Percentiles rank a stretch among this genome's conserved stretches.
phyloP scores from a whole-genome alignment of 1,140 invertebrate genomes.

The Campoletis sonorensis region DNA sequence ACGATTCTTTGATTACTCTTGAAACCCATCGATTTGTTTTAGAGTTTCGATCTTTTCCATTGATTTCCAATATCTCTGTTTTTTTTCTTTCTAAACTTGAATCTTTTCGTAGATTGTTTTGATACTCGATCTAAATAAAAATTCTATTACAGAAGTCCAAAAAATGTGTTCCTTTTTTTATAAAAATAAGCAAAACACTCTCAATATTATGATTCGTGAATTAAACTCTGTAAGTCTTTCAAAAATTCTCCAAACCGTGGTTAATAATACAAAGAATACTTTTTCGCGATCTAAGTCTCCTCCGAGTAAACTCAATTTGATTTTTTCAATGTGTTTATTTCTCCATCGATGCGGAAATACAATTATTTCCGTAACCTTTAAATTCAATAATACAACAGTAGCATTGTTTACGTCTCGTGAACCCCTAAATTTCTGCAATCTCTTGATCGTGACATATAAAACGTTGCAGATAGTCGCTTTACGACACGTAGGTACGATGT shows the following conservation, averaged over 20 bases:
- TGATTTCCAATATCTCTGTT: background rate
- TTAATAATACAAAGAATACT: too few species aligned
- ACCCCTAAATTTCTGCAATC: constrained; percentile 33
- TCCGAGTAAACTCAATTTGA: too few species aligned
- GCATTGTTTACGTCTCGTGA: constrained; percentile 23
- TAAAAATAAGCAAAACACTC: too few species aligned
- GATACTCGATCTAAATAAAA: too few species aligned
- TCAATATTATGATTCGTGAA: too few species aligned
- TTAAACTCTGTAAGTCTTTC: too few species aligned
- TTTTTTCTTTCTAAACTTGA: background rate
- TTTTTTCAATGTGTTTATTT: background rate
- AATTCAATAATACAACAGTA: background rate
- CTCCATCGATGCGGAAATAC: background rate
- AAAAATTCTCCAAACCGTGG: too few species aligned
- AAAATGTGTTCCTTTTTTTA: too few species aligned
- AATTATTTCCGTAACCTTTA: background rate
- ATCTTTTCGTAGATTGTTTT: background rate
- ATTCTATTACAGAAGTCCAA: too few species aligned
- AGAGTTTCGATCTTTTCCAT: background rate
- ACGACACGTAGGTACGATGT: constrained; percentile 11
- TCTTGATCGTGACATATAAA: constrained; percentile 24
- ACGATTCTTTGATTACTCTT: background rate
- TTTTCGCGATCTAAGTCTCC: too few species aligned
- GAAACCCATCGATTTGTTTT: background rate
- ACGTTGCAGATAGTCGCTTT: constrained; percentile 14